Evolutionary conservation across 1,140 invertebrate species (phyloP).

Genomic region (Cepaea nemoralis): DNA sequence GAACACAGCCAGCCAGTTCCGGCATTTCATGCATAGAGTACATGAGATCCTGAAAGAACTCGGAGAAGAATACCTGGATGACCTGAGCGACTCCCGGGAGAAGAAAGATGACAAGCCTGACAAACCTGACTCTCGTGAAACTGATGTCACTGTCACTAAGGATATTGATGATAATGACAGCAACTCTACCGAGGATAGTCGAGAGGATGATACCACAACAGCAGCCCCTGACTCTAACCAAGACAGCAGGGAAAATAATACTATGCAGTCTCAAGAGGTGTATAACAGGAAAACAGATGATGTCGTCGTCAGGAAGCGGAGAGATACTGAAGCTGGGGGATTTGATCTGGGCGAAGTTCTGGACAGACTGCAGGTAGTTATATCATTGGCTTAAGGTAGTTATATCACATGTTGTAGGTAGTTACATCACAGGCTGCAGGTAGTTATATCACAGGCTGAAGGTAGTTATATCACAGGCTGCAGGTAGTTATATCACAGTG

Average conservation of each 20-base stretch:
- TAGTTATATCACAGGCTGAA: no score
- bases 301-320: not conserved
- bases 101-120: not conserved
- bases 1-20: not conserved
- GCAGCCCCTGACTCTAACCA: not conserved
- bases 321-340: not conserved
- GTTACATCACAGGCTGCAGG: no score
- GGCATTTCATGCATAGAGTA: not conserved
- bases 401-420: no score
- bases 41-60: not conserved
- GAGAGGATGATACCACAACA: not conserved
- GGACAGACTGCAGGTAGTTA: slow-evolving; percentile 38
- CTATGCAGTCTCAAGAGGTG: not conserved
- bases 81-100: not conserved
- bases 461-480: no score
- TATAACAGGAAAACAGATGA: not conserved
- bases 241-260: not conserved
- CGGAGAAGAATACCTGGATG: slow-evolving; percentile 1
- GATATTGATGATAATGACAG: not conserved
- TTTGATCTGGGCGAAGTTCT: slow-evolving; percentile 44
- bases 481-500: no score
- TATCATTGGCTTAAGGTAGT: no score
- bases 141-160: not conserved
- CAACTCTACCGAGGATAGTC: not conserved
- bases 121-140: not conserved